Percentiles rank a stretch among this genome's conserved stretches.
phyloP scores from a whole-genome alignment of 2,113 vertebrate genomes.

The Cyanistes caeruleus region DNA sequence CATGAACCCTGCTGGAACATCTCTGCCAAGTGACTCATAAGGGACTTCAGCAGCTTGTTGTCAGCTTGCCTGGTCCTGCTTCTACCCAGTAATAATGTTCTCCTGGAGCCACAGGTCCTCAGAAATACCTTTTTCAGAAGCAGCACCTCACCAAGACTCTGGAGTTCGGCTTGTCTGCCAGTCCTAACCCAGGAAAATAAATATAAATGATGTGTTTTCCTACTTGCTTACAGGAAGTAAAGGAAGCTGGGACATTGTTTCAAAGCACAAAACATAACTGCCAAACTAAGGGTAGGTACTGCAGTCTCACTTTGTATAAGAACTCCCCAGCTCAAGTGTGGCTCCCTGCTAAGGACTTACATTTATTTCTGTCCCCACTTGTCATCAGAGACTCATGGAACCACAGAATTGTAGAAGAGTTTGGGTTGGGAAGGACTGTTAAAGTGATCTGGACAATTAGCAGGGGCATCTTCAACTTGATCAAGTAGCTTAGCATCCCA shows the following conservation, averaged over 20 bases:
- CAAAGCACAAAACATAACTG: neutral
- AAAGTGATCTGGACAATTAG: neutral
- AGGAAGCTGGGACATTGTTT: neutral
- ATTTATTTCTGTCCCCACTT: neutral
- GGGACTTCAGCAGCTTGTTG: neutral
- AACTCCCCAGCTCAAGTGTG: neutral
- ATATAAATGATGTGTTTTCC: neutral
- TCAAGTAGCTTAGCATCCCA: neutral
- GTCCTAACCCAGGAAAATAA: neutral
- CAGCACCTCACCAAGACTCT: neutral
- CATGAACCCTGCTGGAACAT: neutral
- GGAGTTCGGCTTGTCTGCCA: neutral
- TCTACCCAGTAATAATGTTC: neutral
- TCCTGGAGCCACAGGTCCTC: neutral
- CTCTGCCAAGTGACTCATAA: neutral
- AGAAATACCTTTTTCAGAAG: neutral
- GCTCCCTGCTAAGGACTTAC: neutral
- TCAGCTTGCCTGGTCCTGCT: neutral
- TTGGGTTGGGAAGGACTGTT: neutral
- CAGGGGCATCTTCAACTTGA: neutral
- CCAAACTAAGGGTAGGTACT: neutral
- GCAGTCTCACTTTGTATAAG: neutral
- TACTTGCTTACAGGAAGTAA: neutral
- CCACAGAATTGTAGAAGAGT: neutral
- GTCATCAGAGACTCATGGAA: neutral